Evolutionary conservation across 2,888 invertebrate genomes (phyloP), one percentile per base, ranked within the genome.

Genomic region (Cheilosia urbana): DNA sequence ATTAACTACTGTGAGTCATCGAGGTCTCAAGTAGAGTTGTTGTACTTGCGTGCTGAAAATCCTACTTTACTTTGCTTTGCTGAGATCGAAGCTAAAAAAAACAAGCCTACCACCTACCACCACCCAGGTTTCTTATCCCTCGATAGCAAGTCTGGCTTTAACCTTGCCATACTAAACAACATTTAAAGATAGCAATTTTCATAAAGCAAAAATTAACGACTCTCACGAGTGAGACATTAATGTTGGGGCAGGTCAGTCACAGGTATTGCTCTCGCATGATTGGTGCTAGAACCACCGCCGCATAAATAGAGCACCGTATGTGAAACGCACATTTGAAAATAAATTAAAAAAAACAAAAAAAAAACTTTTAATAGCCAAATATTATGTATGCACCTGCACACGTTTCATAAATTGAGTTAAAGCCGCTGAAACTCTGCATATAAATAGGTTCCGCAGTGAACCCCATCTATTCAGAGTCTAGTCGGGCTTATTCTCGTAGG

Each of bases 261-360:
- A 47, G 45, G 4, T 15, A 9, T 11, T 11, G 4, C 9, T 11
- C 15, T 15, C 57, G 21, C 19, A 19, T 21, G 9, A 47, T 4
- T 13, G 37, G 37, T 37, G 37, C 13, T 47, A 17, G 51, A 34
- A n/a, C 24, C 37, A 5, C 21, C 37, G n/a, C 21, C 15, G 53
- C 66, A 66, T 53, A 66, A 66, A 40, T 27, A 27, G 37, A 34
- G 17, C 34, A 17, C 40, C 15, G 11, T 51, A 40, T 66, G 40
- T 42, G 4, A 49, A 34, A 21, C 17, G 53, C 24, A 37, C 37
- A 53, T 53, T 53, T 49, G 6, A 30, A 30, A 55, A 30, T 30
- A 17, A 55, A 30, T 21, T 58, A 15, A 3, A 19, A 34, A 3
- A 19, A 34, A 53, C 27, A 11, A 24, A 9, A 30, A 51, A 24